Evolutionary conservation across 2,888 invertebrate genomes (phyloP).

Genomic region (Macrophya alboannulata): DNA sequence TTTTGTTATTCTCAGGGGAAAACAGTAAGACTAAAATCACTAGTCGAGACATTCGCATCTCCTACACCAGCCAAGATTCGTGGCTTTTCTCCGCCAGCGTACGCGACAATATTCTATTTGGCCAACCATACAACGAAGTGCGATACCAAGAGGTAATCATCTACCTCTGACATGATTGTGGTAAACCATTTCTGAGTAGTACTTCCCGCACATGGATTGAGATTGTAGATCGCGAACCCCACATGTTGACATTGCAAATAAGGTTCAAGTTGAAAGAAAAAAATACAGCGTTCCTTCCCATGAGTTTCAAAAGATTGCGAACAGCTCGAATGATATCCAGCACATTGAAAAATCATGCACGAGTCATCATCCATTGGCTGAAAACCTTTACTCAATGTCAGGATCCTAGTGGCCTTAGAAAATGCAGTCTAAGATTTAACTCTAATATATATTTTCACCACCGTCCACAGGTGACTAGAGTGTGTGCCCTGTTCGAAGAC

Average conservation of each 20-base stretch:
- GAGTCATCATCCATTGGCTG: no score
- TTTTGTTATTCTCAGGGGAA: background rate
- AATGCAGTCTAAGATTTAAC: no score
- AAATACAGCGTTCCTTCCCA: no score
- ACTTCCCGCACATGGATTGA: slow-evolving; percentile 60
- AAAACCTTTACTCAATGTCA: no score
- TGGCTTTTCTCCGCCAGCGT: slow-evolving; percentile 84
- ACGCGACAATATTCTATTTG: slow-evolving; percentile 94
- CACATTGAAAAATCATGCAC: no score
- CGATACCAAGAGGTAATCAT: slow-evolving; percentile 81
- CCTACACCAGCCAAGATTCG: slow-evolving; percentile 81
- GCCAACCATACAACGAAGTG: slow-evolving; percentile 85
- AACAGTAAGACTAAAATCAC: background rate
- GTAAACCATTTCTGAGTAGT: background rate
- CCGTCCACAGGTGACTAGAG: slow-evolving; percentile 73
- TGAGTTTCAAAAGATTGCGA: no score
- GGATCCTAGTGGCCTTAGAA: no score
- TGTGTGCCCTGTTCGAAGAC: slow-evolving; percentile 79
- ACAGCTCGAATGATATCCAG: no score
- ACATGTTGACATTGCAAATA: no score
- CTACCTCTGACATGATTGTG: background rate
- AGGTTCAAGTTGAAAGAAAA: background rate
- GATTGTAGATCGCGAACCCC: slow-evolving; percentile 68
- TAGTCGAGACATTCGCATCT: slow-evolving; percentile 69
- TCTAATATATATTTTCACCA: no score